These are phyloP conservation scores for Chionomys nivalis DNA, from an alignment of 2,113 vertebrate genomes.

Conservation along the genomic window DNA sequence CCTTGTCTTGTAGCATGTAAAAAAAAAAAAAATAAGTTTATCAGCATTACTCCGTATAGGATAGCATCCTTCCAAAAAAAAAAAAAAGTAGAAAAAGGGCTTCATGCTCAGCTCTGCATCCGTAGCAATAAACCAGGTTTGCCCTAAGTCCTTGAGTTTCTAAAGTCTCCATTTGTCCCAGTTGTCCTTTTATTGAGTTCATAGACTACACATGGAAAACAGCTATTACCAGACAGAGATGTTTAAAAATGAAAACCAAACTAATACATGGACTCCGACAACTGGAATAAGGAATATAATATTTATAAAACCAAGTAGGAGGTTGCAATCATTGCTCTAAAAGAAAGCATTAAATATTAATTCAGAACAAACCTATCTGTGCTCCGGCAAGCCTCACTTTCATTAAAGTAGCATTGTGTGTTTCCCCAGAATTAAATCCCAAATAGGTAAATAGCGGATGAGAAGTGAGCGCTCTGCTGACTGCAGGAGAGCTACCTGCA, in stretches of 20 bases:
- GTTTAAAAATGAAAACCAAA: constrained; percentile 72
- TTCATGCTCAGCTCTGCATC: neutral
- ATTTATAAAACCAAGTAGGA: constrained; percentile 79
- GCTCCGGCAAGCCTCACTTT: constrained; percentile 58
- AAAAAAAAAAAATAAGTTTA: neutral
- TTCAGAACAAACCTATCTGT: constrained; percentile 72
- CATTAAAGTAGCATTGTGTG: constrained; percentile 69
- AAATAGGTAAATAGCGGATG: constrained; percentile 74
- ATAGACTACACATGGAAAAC: constrained; percentile 68
- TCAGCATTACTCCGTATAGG: neutral
- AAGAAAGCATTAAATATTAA: constrained; percentile 82
- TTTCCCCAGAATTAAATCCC: constrained; percentile 68
- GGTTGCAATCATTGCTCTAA: constrained; percentile 76
- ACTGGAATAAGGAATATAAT: constrained; percentile 72
- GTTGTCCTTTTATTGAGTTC: constrained; percentile 64
- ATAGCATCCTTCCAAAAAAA: neutral
- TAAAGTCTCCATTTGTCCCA: constrained; percentile 50
- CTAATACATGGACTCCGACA: constrained; percentile 73
- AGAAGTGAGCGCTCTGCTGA: neutral
- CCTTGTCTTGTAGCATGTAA: neutral
- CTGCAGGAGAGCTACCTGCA: neutral
- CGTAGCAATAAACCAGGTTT: constrained; percentile 6
- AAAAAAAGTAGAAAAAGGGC: neutral
- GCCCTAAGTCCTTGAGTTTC: constrained; percentile 35
- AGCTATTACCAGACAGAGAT: constrained; percentile 73